Base-by-base conservation (phyloP, 2,797 vertebrate genomes). In the Crenichthys baileyi region DNA sequence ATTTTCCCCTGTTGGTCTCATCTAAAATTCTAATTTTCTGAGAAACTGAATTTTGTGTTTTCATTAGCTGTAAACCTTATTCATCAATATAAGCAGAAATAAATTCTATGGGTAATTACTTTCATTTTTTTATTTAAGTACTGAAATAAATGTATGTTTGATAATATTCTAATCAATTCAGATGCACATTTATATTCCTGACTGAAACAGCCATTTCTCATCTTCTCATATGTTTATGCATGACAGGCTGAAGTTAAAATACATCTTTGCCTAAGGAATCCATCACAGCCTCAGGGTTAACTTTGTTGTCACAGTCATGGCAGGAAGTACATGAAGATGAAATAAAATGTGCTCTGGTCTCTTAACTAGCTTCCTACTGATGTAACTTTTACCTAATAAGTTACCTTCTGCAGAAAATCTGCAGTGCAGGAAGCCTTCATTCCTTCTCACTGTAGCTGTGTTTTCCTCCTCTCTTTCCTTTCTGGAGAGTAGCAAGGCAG, bases 401-500 rank as follows among this genome's bases (percentile, higher is more conserved):
- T 74, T 65, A 65, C 65, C 51, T 79, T 79, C 70, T 70, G 67
- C 20, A 15, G 48, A 18, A 82, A 81, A 51, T 73, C 74, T 48
- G 44, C 78, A 80, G 70, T 36, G 80, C 76, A 85, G 56, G 80
- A 67, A 78, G 73, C 51, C 31, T 63, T 15, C 75, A 70, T 80
- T 79, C 61, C 70, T 86, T 71, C 87, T 92, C 87, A 88, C 46
- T 16, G 50, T 83, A 78, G 88, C 81, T 85, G 87, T 81, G 68
- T 87, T 84, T 89, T 76, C 61, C 76, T 77, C 48, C 55, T 75
- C 76, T 78, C 63, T 75, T 56, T 55, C 50, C 82, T 87, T 83
- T 76, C 74, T 44, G 55, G 81, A 81, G 85, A 87, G 79, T 65
- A 51, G 86, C 41, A 24, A 80, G 63, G 53, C 68, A 73, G 70